These are phyloP conservation scores for Micoletzkya japonica DNA, from an alignment of 2,888 invertebrate species.

Conservation along the genomic window DNA sequence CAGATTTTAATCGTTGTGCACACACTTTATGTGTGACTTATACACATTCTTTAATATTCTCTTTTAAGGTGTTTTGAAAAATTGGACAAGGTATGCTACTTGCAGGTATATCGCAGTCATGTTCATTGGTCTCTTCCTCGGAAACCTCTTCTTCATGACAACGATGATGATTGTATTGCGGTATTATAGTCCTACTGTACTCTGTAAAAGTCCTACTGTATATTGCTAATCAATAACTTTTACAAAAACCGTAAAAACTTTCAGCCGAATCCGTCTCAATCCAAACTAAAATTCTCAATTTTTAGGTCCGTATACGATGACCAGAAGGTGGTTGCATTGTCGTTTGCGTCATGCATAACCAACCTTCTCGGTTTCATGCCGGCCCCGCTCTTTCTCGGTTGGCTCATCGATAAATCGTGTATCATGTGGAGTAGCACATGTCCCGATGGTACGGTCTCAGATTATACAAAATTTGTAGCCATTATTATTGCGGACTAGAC, in stretches of 20 bases:
- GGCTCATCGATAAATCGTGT: slow-evolving; percentile 48
- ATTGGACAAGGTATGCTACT: not conserved
- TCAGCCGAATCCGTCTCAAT: not conserved
- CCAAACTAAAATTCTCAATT: not conserved
- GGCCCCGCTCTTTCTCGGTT: slow-evolving; percentile 54
- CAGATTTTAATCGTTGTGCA: too few relatives aligned
- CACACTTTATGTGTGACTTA: too few relatives aligned
- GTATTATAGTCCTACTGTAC: slow-evolving; percentile 24
- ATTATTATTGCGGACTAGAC: too few relatives aligned
- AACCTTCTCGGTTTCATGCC: slow-evolving; percentile 56
- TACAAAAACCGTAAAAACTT: too few relatives aligned
- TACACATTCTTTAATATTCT: too few relatives aligned
- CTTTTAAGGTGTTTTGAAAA: not conserved
- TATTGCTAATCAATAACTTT: not conserved
- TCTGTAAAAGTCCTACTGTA: not conserved
- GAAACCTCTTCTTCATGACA: slow-evolving; percentile 56
- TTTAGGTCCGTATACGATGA: slow-evolving; percentile 52
- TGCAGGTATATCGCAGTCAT: slow-evolving; percentile 48
- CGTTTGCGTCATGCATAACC: slow-evolving; percentile 51
- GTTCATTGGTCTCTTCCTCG: slow-evolving; percentile 54
- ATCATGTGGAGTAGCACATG: slow-evolving; percentile 48
- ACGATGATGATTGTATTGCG: slow-evolving; percentile 57
- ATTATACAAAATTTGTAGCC: too few relatives aligned
- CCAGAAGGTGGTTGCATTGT: slow-evolving; percentile 51
- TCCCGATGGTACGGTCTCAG: slow-evolving; percentile 40